Evolutionary conservation across 2,113 vertebrate species (phyloP).

Genomic region (Danionella cerebrum): DNA sequence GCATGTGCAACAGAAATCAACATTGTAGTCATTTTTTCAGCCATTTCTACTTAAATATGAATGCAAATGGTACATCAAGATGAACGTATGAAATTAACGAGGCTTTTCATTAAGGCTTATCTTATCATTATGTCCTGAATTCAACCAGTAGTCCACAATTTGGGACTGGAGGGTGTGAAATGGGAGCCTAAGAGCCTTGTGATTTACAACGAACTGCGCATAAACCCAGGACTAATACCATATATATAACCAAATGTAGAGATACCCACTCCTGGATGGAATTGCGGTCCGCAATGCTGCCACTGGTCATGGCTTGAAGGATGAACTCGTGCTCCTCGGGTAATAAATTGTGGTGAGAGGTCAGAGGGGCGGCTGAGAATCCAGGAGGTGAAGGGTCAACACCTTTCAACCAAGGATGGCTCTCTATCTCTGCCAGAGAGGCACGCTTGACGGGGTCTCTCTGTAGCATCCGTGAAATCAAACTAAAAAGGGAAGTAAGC

Average conservation of each 20-base stretch:
- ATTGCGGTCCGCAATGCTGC: slow-evolving; percentile 61
- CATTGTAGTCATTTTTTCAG: no score
- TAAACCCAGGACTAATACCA: no score
- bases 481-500: slow-evolving; percentile 47
- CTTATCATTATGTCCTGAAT: no score
- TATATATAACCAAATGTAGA: neutral
- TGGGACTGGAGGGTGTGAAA: no score
- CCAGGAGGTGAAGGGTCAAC: slow-evolving; percentile 65
- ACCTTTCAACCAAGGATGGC: slow-evolving; percentile 75
- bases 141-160: no score
- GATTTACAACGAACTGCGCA: no score
- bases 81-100: no score
- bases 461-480: slow-evolving; percentile 83
- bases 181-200: no score
- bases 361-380: slow-evolving; percentile 60
- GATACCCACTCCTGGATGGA: slow-evolving; percentile 66
- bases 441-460: slow-evolving; percentile 69
- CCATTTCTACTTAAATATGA: no score
- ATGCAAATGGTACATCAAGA: no score
- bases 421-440: slow-evolving; percentile 71
- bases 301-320: slow-evolving; percentile 63
- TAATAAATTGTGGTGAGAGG: slow-evolving; percentile 61
- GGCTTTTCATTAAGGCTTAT: no score
- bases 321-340: slow-evolving; percentile 65
- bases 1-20: no score